These are phyloP conservation scores for Cerastis leucographa DNA, from an alignment of 2,888 invertebrate genomes.

Conservation along the genomic window DNA sequence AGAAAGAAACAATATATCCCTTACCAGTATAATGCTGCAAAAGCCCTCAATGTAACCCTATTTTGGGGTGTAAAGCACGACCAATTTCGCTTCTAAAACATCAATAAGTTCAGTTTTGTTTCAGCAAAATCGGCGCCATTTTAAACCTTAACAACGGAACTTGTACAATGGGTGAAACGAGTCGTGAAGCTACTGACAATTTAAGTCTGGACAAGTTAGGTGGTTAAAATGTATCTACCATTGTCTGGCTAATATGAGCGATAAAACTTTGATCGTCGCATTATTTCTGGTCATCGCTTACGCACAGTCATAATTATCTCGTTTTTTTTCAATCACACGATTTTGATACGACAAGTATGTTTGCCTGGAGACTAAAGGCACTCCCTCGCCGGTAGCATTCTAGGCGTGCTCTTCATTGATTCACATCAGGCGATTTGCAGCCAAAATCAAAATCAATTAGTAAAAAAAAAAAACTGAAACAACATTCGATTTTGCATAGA, in stretches of 20 bases:
- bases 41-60: neutral
- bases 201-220: conserved; percentile 4
- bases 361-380: too few relatives aligned
- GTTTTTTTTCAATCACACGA: neutral
- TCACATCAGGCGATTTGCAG: too few relatives aligned
- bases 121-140: neutral
- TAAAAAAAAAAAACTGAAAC: too few relatives aligned
- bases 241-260: neutral
- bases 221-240: neutral
- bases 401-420: too few relatives aligned
- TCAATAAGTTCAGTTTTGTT: neutral
- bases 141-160: conserved; percentile 1
- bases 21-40: too few relatives aligned
- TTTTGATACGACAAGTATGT: too few relatives aligned
- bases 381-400: too few relatives aligned
- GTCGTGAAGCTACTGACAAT: conserved; percentile 9
- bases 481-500: too few relatives aligned
- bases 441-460: too few relatives aligned
- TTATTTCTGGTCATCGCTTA: neutral
- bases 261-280: neutral
- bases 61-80: neutral
- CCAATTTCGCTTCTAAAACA: neutral
- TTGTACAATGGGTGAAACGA: conserved; percentile 21
- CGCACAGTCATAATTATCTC: neutral
- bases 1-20: too few relatives aligned